These are phyloP conservation scores for Luehdorfia chinensis DNA, from an alignment of 1,140 invertebrate species.

Conservation along the genomic window DNA sequence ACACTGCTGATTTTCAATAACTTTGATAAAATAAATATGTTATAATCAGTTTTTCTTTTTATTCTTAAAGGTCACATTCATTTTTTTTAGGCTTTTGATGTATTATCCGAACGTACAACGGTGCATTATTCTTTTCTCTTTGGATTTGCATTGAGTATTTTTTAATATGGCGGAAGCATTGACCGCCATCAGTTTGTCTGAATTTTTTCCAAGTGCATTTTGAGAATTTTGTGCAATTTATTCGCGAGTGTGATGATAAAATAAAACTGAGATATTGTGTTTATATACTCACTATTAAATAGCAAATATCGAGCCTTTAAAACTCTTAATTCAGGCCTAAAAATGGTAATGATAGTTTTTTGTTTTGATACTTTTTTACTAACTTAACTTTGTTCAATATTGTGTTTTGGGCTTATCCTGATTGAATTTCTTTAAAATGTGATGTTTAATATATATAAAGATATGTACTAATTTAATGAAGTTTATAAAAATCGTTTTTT, in stretches of 20 bases:
- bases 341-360: constrained; percentile 77
- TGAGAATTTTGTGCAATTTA: constrained; percentile 36
- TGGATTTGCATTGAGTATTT: constrained; percentile 39
- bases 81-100: too few relatives aligned
- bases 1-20: too few relatives aligned
- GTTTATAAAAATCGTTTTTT: constrained; percentile 37
- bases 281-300: constrained; percentile 17
- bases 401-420: constrained; percentile 42
- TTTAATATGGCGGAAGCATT: constrained; percentile 76
- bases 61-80: too few relatives aligned
- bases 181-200: constrained; percentile 69
- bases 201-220: constrained; percentile 50
- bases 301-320: constrained; percentile 20
- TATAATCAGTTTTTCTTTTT: too few relatives aligned
- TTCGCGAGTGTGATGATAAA: constrained; percentile 38
- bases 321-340: constrained; percentile 44
- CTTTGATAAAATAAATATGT: too few relatives aligned
- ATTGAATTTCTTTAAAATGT: constrained; percentile 17
- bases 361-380: constrained; percentile 76
- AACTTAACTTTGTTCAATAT: constrained; percentile 60
- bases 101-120: constrained; percentile 32
- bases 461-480: not conserved
- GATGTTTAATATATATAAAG: constrained; percentile 2
- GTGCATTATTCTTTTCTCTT: constrained; percentile 55
- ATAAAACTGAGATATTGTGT: constrained; percentile 27